Evolutionary conservation across 2,797 vertebrate species (phyloP).

Genomic region (Aulostomus chinensis): DNA sequence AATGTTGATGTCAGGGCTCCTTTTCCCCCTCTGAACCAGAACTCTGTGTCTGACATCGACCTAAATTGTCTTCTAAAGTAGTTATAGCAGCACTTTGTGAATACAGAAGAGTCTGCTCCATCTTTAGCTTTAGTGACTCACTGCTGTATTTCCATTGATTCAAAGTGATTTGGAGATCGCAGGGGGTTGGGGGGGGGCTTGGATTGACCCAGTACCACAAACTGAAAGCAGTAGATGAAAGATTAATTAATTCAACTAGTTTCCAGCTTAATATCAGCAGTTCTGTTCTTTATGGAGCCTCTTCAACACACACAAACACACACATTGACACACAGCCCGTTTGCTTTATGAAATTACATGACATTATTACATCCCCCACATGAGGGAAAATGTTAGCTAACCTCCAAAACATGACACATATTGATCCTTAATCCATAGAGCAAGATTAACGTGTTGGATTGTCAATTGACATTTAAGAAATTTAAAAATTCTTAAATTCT

Average conservation of each 20-base stretch:
- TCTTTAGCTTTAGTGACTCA: conserved; percentile 19
- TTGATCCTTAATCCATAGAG: conserved; percentile 36
- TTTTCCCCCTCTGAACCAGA: not conserved
- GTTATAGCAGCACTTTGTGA: conserved; percentile 47
- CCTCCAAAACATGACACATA: conserved; percentile 34
- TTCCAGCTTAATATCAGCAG: conserved; percentile 28
- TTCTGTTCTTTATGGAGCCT: not conserved
- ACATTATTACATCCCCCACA: conserved; percentile 7
- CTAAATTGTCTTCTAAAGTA: conserved; percentile 49
- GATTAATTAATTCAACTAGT: conserved; percentile 22
- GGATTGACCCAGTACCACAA: too few species aligned
- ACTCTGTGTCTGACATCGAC: conserved; percentile 30
- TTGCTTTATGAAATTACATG: conserved; percentile 23
- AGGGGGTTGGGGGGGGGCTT: too few species aligned
- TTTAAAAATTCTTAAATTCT: too few species aligned
- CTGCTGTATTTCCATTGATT: conserved; percentile 52
- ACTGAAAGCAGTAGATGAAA: conserved; percentile 41
- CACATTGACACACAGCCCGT: conserved; percentile 4
- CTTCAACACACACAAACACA: not conserved
- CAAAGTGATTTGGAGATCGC: conserved; percentile 38
- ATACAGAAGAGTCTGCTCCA: conserved; percentile 36
- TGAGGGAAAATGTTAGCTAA: conserved; percentile 6
- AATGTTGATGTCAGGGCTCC: conserved; percentile 11
- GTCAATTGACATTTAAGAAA: too few species aligned
- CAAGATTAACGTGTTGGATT: conserved; percentile 17